phyloP scores from a whole-genome alignment of 92 coral and sea anemone genomes.

The Zoanthus sociatus region DNA sequence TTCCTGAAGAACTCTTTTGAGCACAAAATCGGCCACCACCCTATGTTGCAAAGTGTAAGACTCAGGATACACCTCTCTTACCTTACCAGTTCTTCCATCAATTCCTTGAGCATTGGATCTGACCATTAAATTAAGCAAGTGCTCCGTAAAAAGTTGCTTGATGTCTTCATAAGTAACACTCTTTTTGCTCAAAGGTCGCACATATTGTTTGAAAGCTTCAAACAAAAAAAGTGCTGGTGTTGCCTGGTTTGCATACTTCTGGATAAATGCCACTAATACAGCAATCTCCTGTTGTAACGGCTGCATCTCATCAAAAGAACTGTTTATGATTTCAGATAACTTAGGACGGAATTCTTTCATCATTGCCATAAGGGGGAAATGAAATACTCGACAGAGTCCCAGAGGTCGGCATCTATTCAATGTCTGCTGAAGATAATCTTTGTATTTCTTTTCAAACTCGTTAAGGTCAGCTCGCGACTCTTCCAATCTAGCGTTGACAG shows the following conservation, averaged over 20 bases:
- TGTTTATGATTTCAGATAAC: constrained; percentile 68
- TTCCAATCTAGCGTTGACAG: constrained; percentile 79
- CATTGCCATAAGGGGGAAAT: constrained; percentile 92
- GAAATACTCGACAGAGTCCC: constrained; percentile 82
- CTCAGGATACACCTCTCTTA: constrained; percentile 52
- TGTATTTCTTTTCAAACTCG: constrained; percentile 76
- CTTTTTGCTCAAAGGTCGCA: constrained; percentile 45
- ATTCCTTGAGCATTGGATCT: constrained; percentile 54
- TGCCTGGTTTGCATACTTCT: constrained; percentile 75
- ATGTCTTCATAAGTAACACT: constrained; percentile 77
- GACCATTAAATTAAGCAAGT: constrained; percentile 84
- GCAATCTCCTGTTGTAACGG: constrained; percentile 75
- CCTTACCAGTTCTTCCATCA: background rate
- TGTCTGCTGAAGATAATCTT: constrained; percentile 66
- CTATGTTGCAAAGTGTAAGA: constrained; percentile 82
- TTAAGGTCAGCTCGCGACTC: constrained; percentile 75
- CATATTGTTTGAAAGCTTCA: constrained; percentile 70
- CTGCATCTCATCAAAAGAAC: constrained; percentile 70
- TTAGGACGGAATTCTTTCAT: constrained; percentile 68
- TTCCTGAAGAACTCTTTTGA: constrained; percentile 44
- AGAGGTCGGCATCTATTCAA: background rate
- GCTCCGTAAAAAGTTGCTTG: constrained; percentile 73
- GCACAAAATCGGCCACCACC: constrained; percentile 74
- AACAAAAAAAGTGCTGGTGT: constrained; percentile 85
- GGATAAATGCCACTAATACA: constrained; percentile 80